A percentile compares a stretch with the other conserved stretches of the same genome.
Evolutionary conservation across 2,113 vertebrate species (phyloP).

Genomic region (Tragelaphus scriptus): DNA sequence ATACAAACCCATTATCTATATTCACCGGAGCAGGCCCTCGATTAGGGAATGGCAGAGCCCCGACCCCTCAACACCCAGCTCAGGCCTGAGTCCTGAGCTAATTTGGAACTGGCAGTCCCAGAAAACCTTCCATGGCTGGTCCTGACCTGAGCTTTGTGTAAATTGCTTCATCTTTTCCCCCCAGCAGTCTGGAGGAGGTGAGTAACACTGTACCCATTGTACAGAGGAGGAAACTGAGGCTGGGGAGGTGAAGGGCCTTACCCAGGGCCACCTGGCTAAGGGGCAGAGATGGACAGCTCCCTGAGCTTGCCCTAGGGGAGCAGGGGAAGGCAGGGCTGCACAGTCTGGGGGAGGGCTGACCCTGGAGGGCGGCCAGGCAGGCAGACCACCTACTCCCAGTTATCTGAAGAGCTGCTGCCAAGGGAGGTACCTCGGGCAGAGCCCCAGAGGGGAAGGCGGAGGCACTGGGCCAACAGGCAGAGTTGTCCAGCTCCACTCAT

Average conservation of each 20-base stretch:
- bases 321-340: fast-evolving
- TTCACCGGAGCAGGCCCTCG: fast-evolving
- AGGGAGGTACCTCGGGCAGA: background rate
- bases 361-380: fast-evolving
- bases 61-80: background rate
- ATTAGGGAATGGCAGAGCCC: fast-evolving
- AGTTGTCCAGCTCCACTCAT: too few species aligned
- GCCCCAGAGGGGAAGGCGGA: background rate
- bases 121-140: fast-evolving
- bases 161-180: background rate
- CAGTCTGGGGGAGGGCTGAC: background rate
- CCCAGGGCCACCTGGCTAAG: background rate
- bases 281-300: background rate
- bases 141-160: background rate
- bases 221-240: background rate
- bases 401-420: background rate
- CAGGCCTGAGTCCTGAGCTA: background rate
- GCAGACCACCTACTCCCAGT: background rate
- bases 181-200: background rate
- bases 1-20: background rate
- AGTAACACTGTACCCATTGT: background rate
- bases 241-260: background rate
- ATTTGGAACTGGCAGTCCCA: fast-evolving
- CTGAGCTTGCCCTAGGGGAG: background rate
- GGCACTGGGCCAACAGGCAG: background rate